Evolutionary conservation across 2,797 vertebrate genomes (phyloP), one percentile per base, ranked within the genome.

Genomic region (Emys orbicularis): DNA sequence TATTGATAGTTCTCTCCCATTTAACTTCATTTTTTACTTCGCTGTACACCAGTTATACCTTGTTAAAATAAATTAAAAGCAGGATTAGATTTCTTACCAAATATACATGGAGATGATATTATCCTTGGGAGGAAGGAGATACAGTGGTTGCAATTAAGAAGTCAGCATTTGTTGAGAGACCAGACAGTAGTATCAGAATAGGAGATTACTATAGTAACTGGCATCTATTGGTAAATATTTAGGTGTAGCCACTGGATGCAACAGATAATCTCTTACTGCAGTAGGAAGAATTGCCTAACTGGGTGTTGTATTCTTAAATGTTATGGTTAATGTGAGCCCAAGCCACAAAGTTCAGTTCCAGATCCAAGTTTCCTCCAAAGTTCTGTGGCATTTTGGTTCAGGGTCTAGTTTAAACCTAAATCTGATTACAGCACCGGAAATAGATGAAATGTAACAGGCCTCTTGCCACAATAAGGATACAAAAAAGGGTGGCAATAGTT

Each of bases 321-420:
- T 80, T 57, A 84, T 47, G 65, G 13, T 83, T 93, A 68, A 93
- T 83, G 68, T 76, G 18, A 83, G 6, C 11, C n/a, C 5, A 86
- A 12, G 6, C 53, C 72, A 83, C 76, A 88, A 56, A 2, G 88
- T 79, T 90, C 84, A 44, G 57, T 80, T 34, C 25, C 90, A 65
- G n/a, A 25, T 57, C 11, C n/a, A 27, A 61, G 87, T 90, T 92
- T 89, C 86, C 87, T 91, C 61, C 29, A 91, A 94, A 92, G 44
- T 85, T 90, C 95, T 96, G 82, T 83, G 95, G 93, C 90, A 88
- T 80, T 92, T 90, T 91, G 37, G 81, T 93, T 92, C 47, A 81
- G 81, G 1, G 56, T 3, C 83, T 88, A 81, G 68, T n/a, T 53
- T 68, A 84, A 86, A 49, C 47, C 90, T 6, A 50, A 87, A 77